Percentiles rank a stretch among this genome's conserved stretches.
Conservation (phyloP, 2,888 invertebrate genomes). For the Dicycla oo region DNA sequence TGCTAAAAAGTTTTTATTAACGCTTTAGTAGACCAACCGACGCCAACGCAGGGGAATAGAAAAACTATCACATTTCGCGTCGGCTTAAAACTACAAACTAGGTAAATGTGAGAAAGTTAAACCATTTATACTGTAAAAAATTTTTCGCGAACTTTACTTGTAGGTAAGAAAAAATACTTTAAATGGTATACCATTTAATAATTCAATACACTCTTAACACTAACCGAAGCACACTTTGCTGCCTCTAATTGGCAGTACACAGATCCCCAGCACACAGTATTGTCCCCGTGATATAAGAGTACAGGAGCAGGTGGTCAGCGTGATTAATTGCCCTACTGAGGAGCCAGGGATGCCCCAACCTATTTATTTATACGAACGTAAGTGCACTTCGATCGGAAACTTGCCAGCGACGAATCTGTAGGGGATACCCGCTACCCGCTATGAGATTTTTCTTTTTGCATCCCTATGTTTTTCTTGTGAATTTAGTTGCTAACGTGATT, state of each 20-base stretch:
- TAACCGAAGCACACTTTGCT: constrained; percentile 32
- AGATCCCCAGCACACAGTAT: constrained; percentile 48
- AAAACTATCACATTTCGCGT: background rate
- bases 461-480: constrained; percentile 62
- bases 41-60: background rate
- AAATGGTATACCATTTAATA: background rate
- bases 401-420: constrained; percentile 69
- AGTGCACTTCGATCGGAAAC: constrained; percentile 73
- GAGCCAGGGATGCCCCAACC: constrained; percentile 74
- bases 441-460: constrained; percentile 66
- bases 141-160: background rate
- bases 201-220: constrained; percentile 5
- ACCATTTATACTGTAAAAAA: too few species aligned
- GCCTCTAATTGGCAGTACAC: constrained; percentile 65
- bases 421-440: constrained; percentile 66
- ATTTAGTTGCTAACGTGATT: constrained; percentile 62
- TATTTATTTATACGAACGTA: constrained; percentile 79
- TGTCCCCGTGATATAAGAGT: constrained; percentile 75
- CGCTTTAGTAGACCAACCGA: background rate
- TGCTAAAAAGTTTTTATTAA: too few species aligned
- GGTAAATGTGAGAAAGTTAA: background rate
- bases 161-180: background rate
- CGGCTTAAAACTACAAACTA: background rate
- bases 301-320: constrained; percentile 82
- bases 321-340: constrained; percentile 84